A percentile compares a stretch with the other conserved stretches of the same genome.
Evolutionary conservation across 1,140 invertebrate genomes (phyloP).

Genomic region (Dryas iulia): DNA sequence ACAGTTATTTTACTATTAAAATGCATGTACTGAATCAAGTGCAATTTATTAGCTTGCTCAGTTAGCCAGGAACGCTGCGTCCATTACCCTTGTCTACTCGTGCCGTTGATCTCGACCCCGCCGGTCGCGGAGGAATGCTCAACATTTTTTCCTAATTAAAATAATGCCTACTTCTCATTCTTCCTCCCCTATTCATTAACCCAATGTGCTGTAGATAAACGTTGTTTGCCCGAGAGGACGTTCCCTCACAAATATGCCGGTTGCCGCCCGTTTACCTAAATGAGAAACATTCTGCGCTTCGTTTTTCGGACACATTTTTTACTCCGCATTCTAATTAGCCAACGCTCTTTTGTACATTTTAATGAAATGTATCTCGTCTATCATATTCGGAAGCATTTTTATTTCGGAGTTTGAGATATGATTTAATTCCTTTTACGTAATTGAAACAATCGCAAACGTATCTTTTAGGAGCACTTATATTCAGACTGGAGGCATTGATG

Average conservation of each 20-base stretch:
- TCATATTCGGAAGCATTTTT: neutral
- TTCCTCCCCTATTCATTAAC: constrained; percentile 77
- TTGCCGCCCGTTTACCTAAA: constrained; percentile 67
- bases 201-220: constrained; percentile 77
- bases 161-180: constrained; percentile 76
- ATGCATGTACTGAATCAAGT: constrained; percentile 39
- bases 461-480: neutral
- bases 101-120: constrained; percentile 32
- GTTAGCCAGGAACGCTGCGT: constrained; percentile 37
- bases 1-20: constrained; percentile 33
- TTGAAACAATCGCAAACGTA: neutral
- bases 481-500: neutral
- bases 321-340: constrained; percentile 57
- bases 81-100: constrained; percentile 38
- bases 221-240: constrained; percentile 66
- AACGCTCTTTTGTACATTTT: constrained; percentile 40
- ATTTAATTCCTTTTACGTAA: neutral
- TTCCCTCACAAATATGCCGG: constrained; percentile 71
- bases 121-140: constrained; percentile 37
- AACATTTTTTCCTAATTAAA: constrained; percentile 78
- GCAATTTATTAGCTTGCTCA: constrained; percentile 47
- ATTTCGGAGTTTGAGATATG: neutral
- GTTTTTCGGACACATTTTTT: constrained; percentile 60
- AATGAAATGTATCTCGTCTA: constrained; percentile 36
- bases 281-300: constrained; percentile 58